phyloP scores from a whole-genome alignment of 1,140 invertebrate species.

The Drosophila pseudoobscura region DNA sequence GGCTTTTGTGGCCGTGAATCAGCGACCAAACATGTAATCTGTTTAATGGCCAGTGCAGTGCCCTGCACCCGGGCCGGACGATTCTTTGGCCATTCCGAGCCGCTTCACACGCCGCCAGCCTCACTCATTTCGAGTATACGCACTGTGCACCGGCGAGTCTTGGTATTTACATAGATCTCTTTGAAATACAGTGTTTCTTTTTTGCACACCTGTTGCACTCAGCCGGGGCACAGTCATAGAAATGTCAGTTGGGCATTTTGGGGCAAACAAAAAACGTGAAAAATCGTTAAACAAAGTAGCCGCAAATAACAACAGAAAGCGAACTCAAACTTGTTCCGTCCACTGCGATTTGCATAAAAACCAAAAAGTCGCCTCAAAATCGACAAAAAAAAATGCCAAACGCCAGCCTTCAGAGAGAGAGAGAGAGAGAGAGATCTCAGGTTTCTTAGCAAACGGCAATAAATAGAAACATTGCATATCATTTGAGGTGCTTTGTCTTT shows the following conservation, averaged over 20 bases:
- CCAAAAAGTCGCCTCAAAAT: slow-evolving; percentile 16
- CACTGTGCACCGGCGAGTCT: slow-evolving; percentile 22
- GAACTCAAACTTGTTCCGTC: slow-evolving; percentile 45
- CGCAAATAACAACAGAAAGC: slow-evolving; percentile 22
- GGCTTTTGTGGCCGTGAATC: slow-evolving; percentile 66
- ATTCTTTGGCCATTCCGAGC: neutral
- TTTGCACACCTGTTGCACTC: slow-evolving; percentile 60
- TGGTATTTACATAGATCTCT: slow-evolving; percentile 44
- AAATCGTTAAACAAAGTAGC: slow-evolving; percentile 40
- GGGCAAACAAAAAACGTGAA: slow-evolving; percentile 39
- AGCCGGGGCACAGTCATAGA: slow-evolving; percentile 15
- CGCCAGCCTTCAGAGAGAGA: neutral
- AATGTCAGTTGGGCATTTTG: slow-evolving; percentile 33
- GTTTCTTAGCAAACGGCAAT: slow-evolving; percentile 42
- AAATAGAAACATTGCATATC: slow-evolving; percentile 34
- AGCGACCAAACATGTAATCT: slow-evolving; percentile 68
- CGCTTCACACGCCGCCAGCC: neutral
- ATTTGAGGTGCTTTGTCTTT: slow-evolving; percentile 28
- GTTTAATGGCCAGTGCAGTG: slow-evolving; percentile 60
- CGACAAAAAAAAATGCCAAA: neutral
- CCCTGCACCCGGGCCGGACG: slow-evolving; percentile 19
- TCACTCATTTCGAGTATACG: slow-evolving; percentile 31
- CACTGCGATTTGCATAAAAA: slow-evolving; percentile 37
- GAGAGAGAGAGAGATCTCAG: neutral
- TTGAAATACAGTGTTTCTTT: slow-evolving; percentile 16